Evolutionary conservation across 2,797 vertebrate species (phyloP).

Genomic region (Helostoma temminkii): DNA sequence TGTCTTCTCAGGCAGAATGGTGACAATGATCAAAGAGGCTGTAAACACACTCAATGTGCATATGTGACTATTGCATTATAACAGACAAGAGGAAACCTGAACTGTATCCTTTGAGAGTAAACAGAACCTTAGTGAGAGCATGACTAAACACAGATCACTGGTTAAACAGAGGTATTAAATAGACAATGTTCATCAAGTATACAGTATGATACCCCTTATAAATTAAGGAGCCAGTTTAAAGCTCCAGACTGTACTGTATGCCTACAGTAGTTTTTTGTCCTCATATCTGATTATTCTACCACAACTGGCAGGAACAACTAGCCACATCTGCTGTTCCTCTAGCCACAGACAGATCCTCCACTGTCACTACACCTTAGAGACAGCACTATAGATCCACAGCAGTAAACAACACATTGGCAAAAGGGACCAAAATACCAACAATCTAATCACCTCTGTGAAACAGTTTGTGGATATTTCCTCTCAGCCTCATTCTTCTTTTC

Average conservation of each 20-base stretch:
- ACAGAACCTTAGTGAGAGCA: background rate
- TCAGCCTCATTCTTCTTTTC: slow-evolving; percentile 56
- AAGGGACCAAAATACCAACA: slow-evolving; percentile 72
- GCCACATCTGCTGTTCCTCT: slow-evolving; percentile 64
- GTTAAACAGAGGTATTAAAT: background rate
- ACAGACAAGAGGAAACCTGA: background rate
- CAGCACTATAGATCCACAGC: slow-evolving; percentile 38
- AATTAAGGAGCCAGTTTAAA: slow-evolving; percentile 20
- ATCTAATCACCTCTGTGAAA: slow-evolving; percentile 71
- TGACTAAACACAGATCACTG: background rate
- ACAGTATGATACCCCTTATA: background rate
- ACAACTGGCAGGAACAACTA: slow-evolving; percentile 59
- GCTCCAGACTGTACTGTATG: slow-evolving; percentile 23
- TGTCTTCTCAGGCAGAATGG: background rate
- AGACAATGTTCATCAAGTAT: background rate
- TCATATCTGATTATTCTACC: slow-evolving; percentile 46
- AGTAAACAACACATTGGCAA: slow-evolving; percentile 70
- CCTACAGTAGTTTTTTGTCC: slow-evolving; percentile 27
- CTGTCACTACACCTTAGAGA: slow-evolving; percentile 60
- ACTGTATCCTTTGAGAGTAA: background rate
- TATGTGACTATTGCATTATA: background rate
- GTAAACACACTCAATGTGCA: background rate
- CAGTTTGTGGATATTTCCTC: slow-evolving; percentile 67
- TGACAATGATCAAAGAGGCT: background rate
- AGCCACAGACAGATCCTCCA: slow-evolving; percentile 38